These are phyloP conservation scores for Siniperca obscura DNA, from an alignment of 2,797 vertebrate genomes.

Conservation along the genomic window DNA sequence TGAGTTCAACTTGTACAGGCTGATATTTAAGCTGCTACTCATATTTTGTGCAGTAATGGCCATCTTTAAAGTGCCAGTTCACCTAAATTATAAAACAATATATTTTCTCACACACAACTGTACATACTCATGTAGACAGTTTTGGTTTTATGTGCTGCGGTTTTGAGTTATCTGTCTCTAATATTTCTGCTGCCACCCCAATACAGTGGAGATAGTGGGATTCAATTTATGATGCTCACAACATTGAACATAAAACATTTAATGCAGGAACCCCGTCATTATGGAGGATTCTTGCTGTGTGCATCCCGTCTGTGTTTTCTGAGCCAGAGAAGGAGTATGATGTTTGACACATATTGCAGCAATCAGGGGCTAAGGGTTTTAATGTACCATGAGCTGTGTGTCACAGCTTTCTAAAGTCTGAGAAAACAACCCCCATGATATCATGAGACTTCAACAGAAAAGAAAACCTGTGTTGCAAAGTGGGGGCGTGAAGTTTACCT, in stretches of 20 bases:
- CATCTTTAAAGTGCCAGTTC: constrained; percentile 2
- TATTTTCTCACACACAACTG: not conserved
- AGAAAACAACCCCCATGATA: too few species aligned
- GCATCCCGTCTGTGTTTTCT: not conserved
- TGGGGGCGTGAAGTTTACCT: too few species aligned
- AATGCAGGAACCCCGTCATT: not conserved
- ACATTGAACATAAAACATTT: not conserved
- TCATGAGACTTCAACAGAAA: too few species aligned
- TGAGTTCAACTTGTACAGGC: not conserved
- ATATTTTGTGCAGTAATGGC: not conserved
- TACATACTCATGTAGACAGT: not conserved
- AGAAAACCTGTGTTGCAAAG: too few species aligned
- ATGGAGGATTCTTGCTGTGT: not conserved
- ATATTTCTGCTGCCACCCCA: not conserved
- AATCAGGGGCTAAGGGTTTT: not conserved
- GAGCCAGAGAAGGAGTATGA: too few species aligned
- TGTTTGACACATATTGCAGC: not conserved
- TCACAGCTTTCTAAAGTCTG: not conserved
- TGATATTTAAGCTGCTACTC: not conserved
- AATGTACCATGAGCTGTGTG: not conserved
- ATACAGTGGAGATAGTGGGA: not conserved
- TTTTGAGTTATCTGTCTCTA: not conserved
- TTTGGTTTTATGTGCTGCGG: not conserved
- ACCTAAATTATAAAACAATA: not conserved
- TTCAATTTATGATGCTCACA: not conserved